phyloP scores from a whole-genome alignment of 2,113 vertebrate species.

The Calonectris borealis region DNA sequence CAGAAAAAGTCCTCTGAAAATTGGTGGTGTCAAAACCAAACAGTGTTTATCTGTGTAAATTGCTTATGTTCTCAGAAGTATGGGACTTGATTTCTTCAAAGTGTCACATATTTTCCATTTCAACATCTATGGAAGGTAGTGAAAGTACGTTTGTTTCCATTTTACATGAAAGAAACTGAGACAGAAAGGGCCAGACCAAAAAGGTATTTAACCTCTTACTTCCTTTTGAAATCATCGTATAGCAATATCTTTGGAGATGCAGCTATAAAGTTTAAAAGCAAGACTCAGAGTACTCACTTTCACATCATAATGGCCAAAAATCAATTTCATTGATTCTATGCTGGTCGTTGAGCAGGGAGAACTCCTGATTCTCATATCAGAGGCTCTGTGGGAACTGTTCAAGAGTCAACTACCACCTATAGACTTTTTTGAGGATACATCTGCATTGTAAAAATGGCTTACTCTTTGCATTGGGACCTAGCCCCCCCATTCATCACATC shows the following conservation, averaged over 20 bases:
- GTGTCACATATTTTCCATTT: neutral
- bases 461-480: neutral
- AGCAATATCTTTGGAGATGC: neutral
- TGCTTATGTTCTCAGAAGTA: neutral
- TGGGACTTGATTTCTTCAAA: neutral
- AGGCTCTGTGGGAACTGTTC: neutral
- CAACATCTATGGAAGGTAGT: neutral
- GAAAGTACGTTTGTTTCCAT: neutral
- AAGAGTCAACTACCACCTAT: neutral
- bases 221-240: slow-evolving; percentile 13
- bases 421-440: neutral
- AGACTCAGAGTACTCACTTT: slow-evolving; percentile 6
- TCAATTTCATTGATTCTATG: slow-evolving; percentile 15
- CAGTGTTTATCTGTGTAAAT: neutral
- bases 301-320: slow-evolving; percentile 25
- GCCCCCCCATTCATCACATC: neutral
- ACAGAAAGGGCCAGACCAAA: neutral
- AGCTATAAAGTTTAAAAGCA: slow-evolving; percentile 33
- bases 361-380: neutral
- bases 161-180: neutral
- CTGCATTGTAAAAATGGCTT: neutral
- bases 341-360: neutral
- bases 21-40: neutral
- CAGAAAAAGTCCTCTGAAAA: neutral
- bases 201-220: neutral